These are phyloP conservation scores for Heliconius ethilla DNA, from an alignment of 2,888 invertebrate species.

Conservation along the genomic window DNA sequence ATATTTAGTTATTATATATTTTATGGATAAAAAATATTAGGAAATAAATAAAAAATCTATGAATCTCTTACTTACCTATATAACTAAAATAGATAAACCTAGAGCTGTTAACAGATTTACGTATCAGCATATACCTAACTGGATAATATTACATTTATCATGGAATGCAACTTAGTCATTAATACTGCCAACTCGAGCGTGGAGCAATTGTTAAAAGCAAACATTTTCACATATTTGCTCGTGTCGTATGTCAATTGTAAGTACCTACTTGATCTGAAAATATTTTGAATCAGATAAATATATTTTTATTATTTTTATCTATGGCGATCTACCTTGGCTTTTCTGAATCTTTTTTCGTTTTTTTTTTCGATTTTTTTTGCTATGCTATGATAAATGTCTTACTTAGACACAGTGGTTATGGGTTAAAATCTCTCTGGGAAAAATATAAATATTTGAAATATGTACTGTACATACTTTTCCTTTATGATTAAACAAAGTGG, in stretches of 20 bases:
- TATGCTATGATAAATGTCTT: not conserved
- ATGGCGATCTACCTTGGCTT: not conserved
- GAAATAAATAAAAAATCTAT: not conserved
- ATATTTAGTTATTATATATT: too few species aligned
- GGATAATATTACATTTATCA: conserved; percentile 13
- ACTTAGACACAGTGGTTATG: not conserved
- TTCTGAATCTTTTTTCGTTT: not conserved
- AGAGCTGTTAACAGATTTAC: not conserved
- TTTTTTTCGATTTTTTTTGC: too few species aligned
- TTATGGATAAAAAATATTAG: too few species aligned
- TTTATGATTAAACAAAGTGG: too few species aligned
- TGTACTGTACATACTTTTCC: not conserved
- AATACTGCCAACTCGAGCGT: conserved; percentile 20
- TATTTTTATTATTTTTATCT: not conserved
- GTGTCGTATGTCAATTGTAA: not conserved
- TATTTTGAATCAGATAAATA: not conserved
- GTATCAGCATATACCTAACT: not conserved
- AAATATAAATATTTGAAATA: not conserved
- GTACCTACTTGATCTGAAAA: conserved; percentile 8
- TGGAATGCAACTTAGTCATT: conserved; percentile 23
- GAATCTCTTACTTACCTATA: not conserved
- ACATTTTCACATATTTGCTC: conserved; percentile 11
- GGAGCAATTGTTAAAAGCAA: conserved; percentile 14
- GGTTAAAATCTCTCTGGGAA: not conserved
- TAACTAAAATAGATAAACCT: not conserved